Conservation (phyloP, 37 sponge, comb jelly and placozoan genomes). For the Oscarella lobularis region DNA sequence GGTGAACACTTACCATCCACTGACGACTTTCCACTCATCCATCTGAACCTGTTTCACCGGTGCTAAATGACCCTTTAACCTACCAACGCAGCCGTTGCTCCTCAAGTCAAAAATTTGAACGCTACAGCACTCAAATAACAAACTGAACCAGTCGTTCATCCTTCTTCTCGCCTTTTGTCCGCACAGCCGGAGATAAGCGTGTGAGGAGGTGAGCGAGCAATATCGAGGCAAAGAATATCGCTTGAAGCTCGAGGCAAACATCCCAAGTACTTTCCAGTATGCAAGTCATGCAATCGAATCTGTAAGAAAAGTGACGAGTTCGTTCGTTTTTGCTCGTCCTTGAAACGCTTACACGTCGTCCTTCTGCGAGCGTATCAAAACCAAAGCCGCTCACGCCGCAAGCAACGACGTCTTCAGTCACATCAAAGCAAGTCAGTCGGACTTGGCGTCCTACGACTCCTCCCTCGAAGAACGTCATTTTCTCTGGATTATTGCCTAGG, state of each 20-base stretch:
- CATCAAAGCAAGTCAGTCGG: slow-evolving; percentile 26
- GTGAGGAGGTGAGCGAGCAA: slow-evolving; percentile 11
- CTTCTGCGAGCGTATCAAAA: slow-evolving; percentile 7
- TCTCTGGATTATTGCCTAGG: not conserved
- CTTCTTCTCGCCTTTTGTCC: slow-evolving; percentile 19
- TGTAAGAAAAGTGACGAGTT: not conserved
- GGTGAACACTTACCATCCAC: slow-evolving; percentile 36
- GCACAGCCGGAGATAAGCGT: slow-evolving; percentile 27
- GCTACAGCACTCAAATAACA: slow-evolving; percentile 1
- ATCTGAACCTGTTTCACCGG: slow-evolving; percentile 39
- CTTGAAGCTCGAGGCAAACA: slow-evolving; percentile 18
- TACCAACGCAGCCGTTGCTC: slow-evolving; percentile 1
- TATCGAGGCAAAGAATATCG: slow-evolving; percentile 14
- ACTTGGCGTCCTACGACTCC: not conserved
- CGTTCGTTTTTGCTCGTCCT: not conserved
- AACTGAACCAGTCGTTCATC: not conserved
- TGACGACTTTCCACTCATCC: slow-evolving; percentile 69
- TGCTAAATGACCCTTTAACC: slow-evolving; percentile 27
- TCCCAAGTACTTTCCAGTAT: slow-evolving; percentile 3
- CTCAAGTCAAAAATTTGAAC: slow-evolving; percentile 38
- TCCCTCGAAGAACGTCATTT: not conserved
- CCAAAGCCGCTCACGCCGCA: slow-evolving; percentile 36
- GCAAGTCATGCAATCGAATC: slow-evolving; percentile 34
- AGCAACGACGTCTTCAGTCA: slow-evolving; percentile 6
- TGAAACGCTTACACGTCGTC: not conserved